Percentiles rank a stretch among this genome's conserved stretches.
Conservation (phyloP, 2,888 invertebrate species). For the Mayetiola destructor region DNA sequence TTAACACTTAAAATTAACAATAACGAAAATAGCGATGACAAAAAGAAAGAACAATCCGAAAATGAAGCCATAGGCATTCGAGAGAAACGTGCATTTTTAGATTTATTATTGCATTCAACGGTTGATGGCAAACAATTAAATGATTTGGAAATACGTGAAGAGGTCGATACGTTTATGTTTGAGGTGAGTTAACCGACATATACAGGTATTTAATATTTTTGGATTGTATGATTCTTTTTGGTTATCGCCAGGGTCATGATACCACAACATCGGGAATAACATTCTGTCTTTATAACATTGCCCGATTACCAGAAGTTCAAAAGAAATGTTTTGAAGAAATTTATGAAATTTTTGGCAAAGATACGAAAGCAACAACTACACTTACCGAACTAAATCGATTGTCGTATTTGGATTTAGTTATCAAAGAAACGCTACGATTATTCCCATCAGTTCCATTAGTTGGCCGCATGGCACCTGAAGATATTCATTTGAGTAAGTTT, state of each 20-base stretch:
- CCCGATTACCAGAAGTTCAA: conserved; percentile 36
- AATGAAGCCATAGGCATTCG: conserved; percentile 37
- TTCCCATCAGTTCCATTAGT: conserved; percentile 31
- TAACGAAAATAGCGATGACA: not conserved
- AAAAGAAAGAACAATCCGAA: conserved; percentile 19
- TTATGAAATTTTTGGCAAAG: conserved; percentile 30
- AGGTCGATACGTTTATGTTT: conserved; percentile 63
- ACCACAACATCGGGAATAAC: conserved; percentile 39
- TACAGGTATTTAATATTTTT: conserved; percentile 19
- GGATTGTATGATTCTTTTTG: conserved; percentile 7
- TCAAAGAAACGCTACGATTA: conserved; percentile 32
- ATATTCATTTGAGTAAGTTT: conserved; percentile 27
- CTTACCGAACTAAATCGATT: conserved; percentile 26
- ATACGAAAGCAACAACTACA: conserved; percentile 27
- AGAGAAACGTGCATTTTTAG: conserved; percentile 51
- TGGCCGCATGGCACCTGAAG: conserved; percentile 25
- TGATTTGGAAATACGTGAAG: conserved; percentile 46
- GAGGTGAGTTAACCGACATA: conserved; percentile 40
- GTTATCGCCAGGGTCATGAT: conserved; percentile 35
- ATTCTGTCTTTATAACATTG: conserved; percentile 38
- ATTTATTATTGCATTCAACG: conserved; percentile 46
- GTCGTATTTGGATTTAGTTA: conserved; percentile 32
- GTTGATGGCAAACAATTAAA: conserved; percentile 43
- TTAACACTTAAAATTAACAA: conserved; percentile 21
- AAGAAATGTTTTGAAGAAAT: conserved; percentile 37